Percentiles rank a stretch among this genome's conserved stretches.
Evolutionary conservation across 2,113 vertebrate genomes (phyloP).

Genomic region (Baryphthengus martii): DNA sequence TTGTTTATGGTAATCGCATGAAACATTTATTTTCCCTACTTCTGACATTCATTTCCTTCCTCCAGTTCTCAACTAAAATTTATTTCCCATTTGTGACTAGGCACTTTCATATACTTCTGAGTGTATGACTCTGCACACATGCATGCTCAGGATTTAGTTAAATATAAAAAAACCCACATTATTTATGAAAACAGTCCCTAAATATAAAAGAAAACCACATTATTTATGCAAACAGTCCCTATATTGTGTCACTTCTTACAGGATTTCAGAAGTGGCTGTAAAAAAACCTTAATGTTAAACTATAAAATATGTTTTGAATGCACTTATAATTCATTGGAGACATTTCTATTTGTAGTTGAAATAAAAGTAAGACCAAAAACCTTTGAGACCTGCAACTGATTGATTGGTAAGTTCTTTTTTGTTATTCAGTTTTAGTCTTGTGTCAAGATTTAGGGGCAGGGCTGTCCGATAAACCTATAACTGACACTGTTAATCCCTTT

Average conservation of each 20-base stretch:
- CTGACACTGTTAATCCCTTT: no score
- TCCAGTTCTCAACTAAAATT: neutral
- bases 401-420: neutral
- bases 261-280: neutral
- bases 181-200: neutral
- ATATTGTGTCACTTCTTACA: neutral
- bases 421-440: neutral
- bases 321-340: neutral
- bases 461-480: no score
- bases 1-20: neutral
- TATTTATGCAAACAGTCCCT: neutral
- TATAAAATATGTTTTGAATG: neutral
- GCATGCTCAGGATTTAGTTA: neutral
- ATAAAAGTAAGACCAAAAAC: neutral
- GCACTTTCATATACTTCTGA: neutral
- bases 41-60: neutral
- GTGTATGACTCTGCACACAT: neutral
- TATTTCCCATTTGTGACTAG: neutral
- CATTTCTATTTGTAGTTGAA: neutral
- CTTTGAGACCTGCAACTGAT: neutral
- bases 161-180: neutral
- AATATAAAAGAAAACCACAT: neutral
- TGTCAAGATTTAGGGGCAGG: no score
- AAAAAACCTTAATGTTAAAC: neutral
- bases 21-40: neutral